Base-by-base conservation (phyloP, 2,888 invertebrate species). In the Pristionchus entomophagus region DNA sequence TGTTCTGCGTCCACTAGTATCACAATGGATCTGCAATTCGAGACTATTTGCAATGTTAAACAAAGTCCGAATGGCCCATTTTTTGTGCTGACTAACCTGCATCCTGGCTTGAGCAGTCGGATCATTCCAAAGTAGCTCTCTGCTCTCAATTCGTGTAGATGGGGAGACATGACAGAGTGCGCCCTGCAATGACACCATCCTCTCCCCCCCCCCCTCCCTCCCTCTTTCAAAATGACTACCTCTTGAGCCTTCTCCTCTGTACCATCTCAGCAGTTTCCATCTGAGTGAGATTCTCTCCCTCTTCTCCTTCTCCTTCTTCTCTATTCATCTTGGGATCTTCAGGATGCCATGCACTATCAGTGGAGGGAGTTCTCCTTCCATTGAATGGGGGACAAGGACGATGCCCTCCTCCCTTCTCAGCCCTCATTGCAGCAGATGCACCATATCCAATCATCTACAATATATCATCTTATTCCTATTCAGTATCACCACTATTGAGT, bases 101-200 rank as follows among this genome's bases (percentile, higher is more conserved):
- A 97, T 0, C 99, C 99, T 0, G 98, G 98, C 94, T 97, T 97
- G 88, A 97, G 95, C 86, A 98, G 94, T 80, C 97, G 95, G 81
- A 99, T 96, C 90, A 99, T 95, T 86, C 97, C 97, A 93, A 97
- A 97, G 94, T 97, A 99, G 87, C 97, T 97, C 94, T 98, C 98
- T 1, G 97, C 96, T 77, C 97, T 95, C 85, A 99, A 95, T 94
- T 99, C 98, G 94, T 98, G 97, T 84, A 99, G 95, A 88, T 96
- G 95, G 14, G 91, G 90, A 51, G 87, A 88, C 92, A 93, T 93
- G 26, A 87, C 69, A 32, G 87, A 86, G 69, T 88, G 84, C 0
- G 87, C 86, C 59, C 89, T 88, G 78, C 32, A 87, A 73, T 53
- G n/a, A 8, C n/a, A 45, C 32, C 26, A n/a, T n/a, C 41, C 22